phyloP scores from a whole-genome alignment of 2,113 vertebrate genomes.

The Neogobius melanostomus region DNA sequence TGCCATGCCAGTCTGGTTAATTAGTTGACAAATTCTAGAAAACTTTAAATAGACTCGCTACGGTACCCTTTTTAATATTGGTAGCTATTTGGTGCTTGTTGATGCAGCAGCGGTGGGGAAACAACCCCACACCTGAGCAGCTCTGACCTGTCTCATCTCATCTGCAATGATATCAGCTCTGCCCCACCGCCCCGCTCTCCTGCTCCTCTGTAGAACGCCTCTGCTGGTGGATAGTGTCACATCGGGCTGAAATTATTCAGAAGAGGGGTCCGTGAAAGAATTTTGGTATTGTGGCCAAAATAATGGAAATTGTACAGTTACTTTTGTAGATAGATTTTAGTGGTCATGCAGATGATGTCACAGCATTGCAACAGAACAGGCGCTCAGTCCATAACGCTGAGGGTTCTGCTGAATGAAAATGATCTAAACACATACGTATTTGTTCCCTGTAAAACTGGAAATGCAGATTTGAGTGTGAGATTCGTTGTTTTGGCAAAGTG shows the following conservation, averaged over 20 bases:
- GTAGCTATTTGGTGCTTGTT: background rate
- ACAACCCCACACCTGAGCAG: conserved; percentile 7
- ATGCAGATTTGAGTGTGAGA: too few species aligned
- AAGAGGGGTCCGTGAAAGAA: conserved; percentile 1
- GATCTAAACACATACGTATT: too few species aligned
- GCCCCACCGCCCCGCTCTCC: background rate
- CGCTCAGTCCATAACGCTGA: too few species aligned
- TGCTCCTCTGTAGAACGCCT: background rate
- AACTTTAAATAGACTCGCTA: background rate
- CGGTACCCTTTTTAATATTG: background rate
- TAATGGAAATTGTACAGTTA: conserved; percentile 6
- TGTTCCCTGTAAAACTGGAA: too few species aligned
- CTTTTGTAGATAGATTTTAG: conserved; percentile 2
- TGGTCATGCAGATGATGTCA: background rate
- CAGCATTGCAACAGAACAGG: too few species aligned
- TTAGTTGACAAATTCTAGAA: background rate
- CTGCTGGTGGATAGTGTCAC: conserved; percentile 23
- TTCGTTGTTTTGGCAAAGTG: background rate
- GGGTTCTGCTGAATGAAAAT: too few species aligned
- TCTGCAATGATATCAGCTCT: conserved; percentile 10
- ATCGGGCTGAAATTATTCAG: conserved; percentile 3
- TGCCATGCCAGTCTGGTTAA: background rate
- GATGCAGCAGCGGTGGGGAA: background rate
- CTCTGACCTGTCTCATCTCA: conserved; percentile 1
- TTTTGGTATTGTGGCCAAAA: conserved; percentile 4